Base-by-base conservation (phyloP, 2,888 invertebrate genomes). In the Phengaris alcon region DNA sequence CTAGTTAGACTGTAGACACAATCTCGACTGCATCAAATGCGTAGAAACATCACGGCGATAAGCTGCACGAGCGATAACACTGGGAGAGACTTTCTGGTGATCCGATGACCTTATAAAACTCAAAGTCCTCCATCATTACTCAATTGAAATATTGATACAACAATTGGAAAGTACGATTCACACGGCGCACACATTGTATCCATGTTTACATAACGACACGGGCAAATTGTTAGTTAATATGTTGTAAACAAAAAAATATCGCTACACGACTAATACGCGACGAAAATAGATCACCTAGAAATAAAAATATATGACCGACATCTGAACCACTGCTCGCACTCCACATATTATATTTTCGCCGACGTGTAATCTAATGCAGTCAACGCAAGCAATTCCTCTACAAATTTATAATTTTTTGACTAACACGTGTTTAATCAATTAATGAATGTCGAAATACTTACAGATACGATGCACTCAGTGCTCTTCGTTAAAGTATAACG, bases 211-310 rank as follows among this genome's bases (percentile, higher is more conserved):
- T 70, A 51, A 64, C 52, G 35, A 15, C 35, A 52, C 51, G 72
- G 12, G 2, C 22, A 10, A 54, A 35, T 22, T 44, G 35, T 35
- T 54, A 72, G n/a, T 69, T 48, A 54, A 5, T 22, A 12, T 15
- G 22, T 52, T 68, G 69, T 70, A 59, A 51, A 75, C 68, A 72
- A 75, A 64, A 72, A 68, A 74, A 12, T 51, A 69, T 70, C 68
- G n/a, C 51, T 54, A 59, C 35, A 75, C 48, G 51, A 55, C 46
- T 72, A 76, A 76, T 82, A 84, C 82, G 80, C 82, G 81, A 83
- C 85, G 83, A 87, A 90, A 90, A 90, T 90, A 90, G 88, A 85
- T 85, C 86, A 84, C 87, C 88, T 85, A 87, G 83, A 85, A 86
- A 85, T 86, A 77, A 85, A 87, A 88, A 87, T 88, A 84, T 83